Evolutionary conservation across 2,888 invertebrate genomes (phyloP).

Genomic region (Xestia xanthographa): DNA sequence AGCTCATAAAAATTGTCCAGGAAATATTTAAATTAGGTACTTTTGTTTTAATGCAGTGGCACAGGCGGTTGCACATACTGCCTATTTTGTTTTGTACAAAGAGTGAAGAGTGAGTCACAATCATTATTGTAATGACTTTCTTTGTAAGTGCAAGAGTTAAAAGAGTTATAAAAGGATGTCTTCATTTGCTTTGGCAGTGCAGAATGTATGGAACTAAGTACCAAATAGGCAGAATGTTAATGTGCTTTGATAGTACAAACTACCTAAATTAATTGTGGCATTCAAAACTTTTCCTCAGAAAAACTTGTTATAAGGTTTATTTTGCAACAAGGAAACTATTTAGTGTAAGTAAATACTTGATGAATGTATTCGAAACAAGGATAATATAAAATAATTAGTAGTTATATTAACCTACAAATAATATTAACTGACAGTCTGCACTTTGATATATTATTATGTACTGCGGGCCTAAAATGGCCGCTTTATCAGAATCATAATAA

Average conservation of each 20-base stretch:
- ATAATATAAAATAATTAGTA: not conserved
- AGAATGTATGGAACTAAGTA: constrained; percentile 7
- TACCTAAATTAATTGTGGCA: not conserved
- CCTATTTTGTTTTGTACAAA: constrained; percentile 57
- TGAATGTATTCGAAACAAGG: not conserved
- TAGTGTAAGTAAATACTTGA: not conserved
- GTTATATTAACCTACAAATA: not conserved
- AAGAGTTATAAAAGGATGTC: constrained; percentile 16
- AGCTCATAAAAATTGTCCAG: constrained; percentile 20
- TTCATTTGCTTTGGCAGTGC: constrained; percentile 15
- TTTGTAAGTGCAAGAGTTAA: constrained; percentile 40
- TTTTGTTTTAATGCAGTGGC: constrained; percentile 45
- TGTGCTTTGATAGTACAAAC: not conserved
- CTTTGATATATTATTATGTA: too few species aligned
- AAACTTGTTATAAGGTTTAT: not conserved
- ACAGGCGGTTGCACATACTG: constrained; percentile 58
- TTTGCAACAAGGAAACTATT: not conserved
- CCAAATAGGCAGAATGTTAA: not conserved
- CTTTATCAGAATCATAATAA: too few species aligned
- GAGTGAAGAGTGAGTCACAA: constrained; percentile 54
- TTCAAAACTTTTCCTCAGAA: not conserved
- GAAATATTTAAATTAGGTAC: constrained; percentile 39
- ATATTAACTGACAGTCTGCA: not conserved
- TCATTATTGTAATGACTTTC: constrained; percentile 57
- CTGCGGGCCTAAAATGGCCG: too few species aligned